Conservation (phyloP, 1,140 invertebrate species). For the Bombus turneri region DNA sequence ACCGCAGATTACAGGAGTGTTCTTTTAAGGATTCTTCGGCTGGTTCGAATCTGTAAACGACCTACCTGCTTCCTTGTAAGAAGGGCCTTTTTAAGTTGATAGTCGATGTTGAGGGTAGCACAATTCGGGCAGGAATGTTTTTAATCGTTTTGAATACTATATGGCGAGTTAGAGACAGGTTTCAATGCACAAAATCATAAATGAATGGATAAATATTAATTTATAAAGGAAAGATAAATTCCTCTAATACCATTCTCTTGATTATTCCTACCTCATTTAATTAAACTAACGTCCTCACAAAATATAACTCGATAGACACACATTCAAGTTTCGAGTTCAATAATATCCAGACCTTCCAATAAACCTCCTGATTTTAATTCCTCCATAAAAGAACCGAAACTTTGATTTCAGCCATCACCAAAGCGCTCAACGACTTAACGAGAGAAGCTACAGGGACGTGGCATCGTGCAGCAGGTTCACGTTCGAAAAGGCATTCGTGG, state of each 20-base stretch:
- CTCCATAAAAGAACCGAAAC: no score
- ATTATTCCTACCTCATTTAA: background rate
- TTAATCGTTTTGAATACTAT: no score
- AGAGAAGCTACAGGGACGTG: background rate
- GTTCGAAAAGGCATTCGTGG: conserved; percentile 26
- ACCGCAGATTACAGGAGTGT: conserved; percentile 50
- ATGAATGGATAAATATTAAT: no score
- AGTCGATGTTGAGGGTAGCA: background rate
- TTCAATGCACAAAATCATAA: no score
- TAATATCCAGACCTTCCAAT: background rate
- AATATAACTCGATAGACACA: background rate
- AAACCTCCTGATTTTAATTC: conserved; percentile 19
- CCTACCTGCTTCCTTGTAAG: background rate
- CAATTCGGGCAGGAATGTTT: no score
- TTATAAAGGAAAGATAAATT: background rate
- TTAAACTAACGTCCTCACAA: background rate
- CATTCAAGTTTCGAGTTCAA: no score
- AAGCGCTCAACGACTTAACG: background rate
- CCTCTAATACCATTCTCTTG: background rate
- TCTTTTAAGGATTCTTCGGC: conserved; percentile 37
- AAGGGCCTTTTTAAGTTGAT: no score
- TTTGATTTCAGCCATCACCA: no score
- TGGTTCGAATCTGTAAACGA: background rate
- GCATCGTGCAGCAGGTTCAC: no score
- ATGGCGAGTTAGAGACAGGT: no score